Evolutionary conservation across 2,797 vertebrate species (phyloP).

Genomic region (Spea hammondii): DNA sequence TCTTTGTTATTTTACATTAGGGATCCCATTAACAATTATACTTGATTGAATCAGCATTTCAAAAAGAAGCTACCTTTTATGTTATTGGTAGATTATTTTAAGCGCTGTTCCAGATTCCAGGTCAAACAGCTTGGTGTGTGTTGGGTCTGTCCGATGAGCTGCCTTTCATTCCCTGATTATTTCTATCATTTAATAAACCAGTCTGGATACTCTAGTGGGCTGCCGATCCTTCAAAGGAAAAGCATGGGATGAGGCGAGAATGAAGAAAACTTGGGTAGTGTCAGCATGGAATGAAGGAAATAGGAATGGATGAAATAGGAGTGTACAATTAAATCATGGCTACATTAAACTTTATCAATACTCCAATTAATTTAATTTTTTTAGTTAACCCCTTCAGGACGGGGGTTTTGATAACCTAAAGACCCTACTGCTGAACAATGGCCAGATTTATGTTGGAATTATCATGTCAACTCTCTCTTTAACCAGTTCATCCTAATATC

Average conservation of each 20-base stretch:
- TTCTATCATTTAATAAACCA: slow-evolving; percentile 17
- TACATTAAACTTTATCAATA: background rate
- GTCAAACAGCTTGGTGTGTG: background rate
- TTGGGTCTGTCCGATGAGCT: background rate
- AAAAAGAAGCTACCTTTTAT: slow-evolving; percentile 42
- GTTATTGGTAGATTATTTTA: slow-evolving; percentile 55
- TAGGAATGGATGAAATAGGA: background rate
- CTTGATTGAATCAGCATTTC: slow-evolving; percentile 51
- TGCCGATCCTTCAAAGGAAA: background rate
- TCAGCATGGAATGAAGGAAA: background rate
- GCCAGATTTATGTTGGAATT: no score
- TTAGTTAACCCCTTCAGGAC: background rate
- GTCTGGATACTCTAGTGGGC: slow-evolving; percentile 24
- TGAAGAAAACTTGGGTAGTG: no score
- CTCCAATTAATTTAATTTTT: no score
- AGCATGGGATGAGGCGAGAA: no score
- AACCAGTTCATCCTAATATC: no score
- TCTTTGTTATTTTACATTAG: slow-evolving; percentile 56
- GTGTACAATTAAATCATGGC: background rate
- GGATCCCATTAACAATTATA: slow-evolving; percentile 58
- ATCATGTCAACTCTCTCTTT: no score
- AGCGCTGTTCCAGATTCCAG: slow-evolving; percentile 36
- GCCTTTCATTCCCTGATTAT: slow-evolving; percentile 19
- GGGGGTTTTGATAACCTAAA: no score
- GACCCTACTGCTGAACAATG: no score